Percentiles rank a stretch among this genome's conserved stretches.
phyloP scores from a whole-genome alignment of 2,797 vertebrate species.

The Orestias chungarensis region DNA sequence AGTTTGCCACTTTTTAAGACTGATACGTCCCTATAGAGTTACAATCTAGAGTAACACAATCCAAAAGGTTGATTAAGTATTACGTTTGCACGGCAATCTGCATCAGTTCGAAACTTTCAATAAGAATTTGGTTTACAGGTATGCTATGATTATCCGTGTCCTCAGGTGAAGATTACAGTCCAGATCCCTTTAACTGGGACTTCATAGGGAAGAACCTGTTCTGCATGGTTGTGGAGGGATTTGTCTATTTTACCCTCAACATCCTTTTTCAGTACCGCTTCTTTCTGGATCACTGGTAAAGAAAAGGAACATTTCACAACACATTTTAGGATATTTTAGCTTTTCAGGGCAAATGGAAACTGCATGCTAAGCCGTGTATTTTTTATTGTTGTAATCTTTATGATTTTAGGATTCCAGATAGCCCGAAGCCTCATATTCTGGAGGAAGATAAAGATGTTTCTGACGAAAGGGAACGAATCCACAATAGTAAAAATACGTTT shows the following conservation, averaged over 20 bases:
- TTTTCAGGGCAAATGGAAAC: neutral
- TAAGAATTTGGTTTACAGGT: neutral
- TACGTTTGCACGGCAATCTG: neutral
- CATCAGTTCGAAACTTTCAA: neutral
- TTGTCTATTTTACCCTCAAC: constrained; percentile 87
- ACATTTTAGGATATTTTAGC: neutral
- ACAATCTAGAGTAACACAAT: neutral
- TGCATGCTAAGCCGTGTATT: neutral
- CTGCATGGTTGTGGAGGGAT: constrained; percentile 88
- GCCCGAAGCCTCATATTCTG: constrained; percentile 64
- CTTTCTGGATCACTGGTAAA: constrained; percentile 84
- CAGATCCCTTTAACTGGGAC: constrained; percentile 89
- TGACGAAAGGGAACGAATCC: constrained; percentile 87
- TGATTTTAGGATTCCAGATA: constrained; percentile 77
- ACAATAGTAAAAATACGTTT: constrained; percentile 76
- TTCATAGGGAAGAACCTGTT: constrained; percentile 89
- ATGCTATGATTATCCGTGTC: neutral
- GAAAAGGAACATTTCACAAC: constrained; percentile 21
- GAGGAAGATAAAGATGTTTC: constrained; percentile 90
- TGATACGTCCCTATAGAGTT: neutral
- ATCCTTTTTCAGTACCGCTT: constrained; percentile 86
- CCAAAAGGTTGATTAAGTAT: neutral
- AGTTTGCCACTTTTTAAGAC: too few relatives aligned
- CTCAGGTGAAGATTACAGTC: constrained; percentile 86
- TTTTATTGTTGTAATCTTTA: neutral